Evolutionary conservation across 1,140 invertebrate genomes (phyloP).

Genomic region (Drosophila prosaltans): DNA sequence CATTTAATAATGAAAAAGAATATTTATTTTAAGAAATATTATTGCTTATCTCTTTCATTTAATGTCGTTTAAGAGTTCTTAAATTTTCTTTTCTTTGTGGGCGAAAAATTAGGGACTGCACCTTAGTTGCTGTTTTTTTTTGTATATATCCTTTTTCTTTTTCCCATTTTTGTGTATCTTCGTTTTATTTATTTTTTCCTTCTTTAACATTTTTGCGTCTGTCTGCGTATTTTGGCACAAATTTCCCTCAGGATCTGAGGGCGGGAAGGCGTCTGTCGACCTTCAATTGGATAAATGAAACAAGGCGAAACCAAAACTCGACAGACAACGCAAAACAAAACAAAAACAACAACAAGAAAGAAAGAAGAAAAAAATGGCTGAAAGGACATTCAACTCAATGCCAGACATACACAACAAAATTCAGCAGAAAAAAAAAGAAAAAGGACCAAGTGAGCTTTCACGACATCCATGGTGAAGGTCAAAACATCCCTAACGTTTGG

Average conservation of each 20-base stretch:
- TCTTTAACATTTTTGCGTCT: conserved; percentile 26
- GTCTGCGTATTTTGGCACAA: conserved; percentile 53
- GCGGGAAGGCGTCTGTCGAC: conserved; percentile 55
- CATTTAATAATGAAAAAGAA: too few species aligned
- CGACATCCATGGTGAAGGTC: conserved; percentile 8
- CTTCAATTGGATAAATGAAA: conserved; percentile 56
- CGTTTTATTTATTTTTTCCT: conserved; percentile 1
- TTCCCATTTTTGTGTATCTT: neutral
- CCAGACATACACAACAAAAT: neutral
- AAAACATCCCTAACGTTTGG: conserved; percentile 5
- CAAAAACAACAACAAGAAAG: too few species aligned
- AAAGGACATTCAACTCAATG: conserved; percentile 65
- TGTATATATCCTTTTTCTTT: conserved; percentile 9
- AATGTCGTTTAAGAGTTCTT: too few species aligned
- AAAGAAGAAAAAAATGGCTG: conserved; percentile 30
- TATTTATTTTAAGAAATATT: too few species aligned
- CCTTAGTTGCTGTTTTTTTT: neutral
- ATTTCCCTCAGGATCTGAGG: conserved; percentile 28
- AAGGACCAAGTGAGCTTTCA: neutral
- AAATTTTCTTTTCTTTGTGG: neutral
- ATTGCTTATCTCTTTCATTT: too few species aligned
- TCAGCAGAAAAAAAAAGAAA: neutral
- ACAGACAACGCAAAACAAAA: conserved; percentile 38
- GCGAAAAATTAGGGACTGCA: neutral
- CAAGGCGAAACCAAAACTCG: conserved; percentile 57